These are phyloP conservation scores for Limnephilus lunatus DNA, from an alignment of 2,888 invertebrate species.

Conservation along the genomic window DNA sequence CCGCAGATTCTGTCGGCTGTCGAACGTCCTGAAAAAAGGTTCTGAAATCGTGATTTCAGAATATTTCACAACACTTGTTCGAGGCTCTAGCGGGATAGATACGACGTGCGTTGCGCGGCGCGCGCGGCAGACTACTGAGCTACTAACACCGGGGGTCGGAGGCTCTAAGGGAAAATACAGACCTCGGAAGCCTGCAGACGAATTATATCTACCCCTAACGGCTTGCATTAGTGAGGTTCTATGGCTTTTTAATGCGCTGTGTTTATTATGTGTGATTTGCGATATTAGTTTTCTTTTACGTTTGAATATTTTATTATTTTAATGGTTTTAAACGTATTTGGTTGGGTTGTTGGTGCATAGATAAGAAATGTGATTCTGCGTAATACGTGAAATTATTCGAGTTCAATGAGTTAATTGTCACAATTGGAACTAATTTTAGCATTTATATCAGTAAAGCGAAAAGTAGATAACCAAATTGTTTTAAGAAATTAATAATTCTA, in stretches of 20 bases:
- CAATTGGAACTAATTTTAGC: too few relatives aligned
- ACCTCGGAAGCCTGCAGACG: constrained; percentile 30
- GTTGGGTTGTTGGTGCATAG: too few relatives aligned
- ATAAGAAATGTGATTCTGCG: too few relatives aligned
- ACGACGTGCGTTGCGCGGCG: constrained; percentile 14
- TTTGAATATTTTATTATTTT: neutral
- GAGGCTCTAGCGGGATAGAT: neutral
- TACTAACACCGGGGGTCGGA: neutral
- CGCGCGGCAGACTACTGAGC: constrained; percentile 43
- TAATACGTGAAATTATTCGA: too few relatives aligned
- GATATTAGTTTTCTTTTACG: neutral
- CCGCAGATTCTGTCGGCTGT: constrained; percentile 4
- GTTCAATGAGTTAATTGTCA: too few relatives aligned
- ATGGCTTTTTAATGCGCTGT: neutral
- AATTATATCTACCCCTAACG: constrained; percentile 30
- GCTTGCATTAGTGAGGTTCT: neutral
- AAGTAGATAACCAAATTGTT: too few relatives aligned
- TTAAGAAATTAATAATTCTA: too few relatives aligned
- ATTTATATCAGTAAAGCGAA: too few relatives aligned
- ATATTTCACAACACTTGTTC: constrained; percentile 19
- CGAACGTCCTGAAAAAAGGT: constrained; percentile 16
- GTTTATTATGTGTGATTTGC: neutral
- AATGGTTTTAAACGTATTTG: neutral
- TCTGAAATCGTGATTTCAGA: neutral
- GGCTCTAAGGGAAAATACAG: constrained; percentile 19